Evolutionary conservation across 1,140 invertebrate species (phyloP).

Genomic region (Aphaenogaster floridana): DNA sequence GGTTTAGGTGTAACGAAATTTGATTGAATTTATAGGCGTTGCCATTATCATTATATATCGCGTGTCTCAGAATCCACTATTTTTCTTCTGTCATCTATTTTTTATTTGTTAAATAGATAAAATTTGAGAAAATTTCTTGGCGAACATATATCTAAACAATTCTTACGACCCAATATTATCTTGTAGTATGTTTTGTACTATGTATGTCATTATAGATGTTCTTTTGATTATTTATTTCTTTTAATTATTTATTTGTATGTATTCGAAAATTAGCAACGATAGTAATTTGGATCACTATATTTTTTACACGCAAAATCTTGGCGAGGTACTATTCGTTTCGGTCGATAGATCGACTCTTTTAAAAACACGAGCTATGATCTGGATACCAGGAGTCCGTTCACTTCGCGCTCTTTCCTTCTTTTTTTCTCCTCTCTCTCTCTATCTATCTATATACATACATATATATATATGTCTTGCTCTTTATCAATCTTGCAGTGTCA

Average conservation of each 20-base stretch:
- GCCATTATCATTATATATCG: neutral
- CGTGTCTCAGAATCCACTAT: neutral
- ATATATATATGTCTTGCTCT: neutral
- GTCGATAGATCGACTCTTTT: neutral
- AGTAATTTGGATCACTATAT: neutral
- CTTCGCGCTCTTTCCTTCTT: constrained; percentile 28
- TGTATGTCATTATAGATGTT: neutral
- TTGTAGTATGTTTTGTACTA: neutral
- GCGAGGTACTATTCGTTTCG: constrained; percentile 7
- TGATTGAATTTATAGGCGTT: neutral
- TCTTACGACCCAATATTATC: neutral
- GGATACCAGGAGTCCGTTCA: constrained; percentile 35
- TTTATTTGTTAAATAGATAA: neutral
- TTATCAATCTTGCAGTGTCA: constrained; percentile 43
- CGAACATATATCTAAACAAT: neutral
- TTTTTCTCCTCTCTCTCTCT: neutral
- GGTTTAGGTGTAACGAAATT: constrained; percentile 1
- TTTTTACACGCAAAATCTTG: neutral
- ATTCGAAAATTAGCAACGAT: neutral
- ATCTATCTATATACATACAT: too few relatives aligned
- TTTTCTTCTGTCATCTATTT: neutral
- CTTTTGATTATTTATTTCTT: too few relatives aligned
- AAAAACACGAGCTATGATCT: constrained; percentile 28
- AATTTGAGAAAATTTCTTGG: neutral
- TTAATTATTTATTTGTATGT: neutral